A percentile compares a stretch with the other conserved stretches of the same genome.
Evolutionary conservation across 2,797 vertebrate species (phyloP).

Genomic region (Falco peregrinus): DNA sequence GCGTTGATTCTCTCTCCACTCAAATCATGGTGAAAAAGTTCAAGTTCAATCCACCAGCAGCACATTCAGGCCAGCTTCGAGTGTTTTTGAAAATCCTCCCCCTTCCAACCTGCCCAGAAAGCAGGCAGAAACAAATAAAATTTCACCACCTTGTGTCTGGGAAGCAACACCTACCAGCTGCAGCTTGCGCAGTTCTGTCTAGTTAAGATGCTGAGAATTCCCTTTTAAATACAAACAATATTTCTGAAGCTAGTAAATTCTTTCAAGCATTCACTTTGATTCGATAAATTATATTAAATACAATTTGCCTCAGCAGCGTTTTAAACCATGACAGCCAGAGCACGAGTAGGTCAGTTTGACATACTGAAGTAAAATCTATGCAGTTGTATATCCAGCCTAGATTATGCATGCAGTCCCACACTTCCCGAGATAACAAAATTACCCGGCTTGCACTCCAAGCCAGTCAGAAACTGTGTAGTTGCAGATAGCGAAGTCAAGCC

Average conservation of each 20-base stretch:
- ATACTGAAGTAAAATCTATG: not conserved
- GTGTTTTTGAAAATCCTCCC: not conserved
- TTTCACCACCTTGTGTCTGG: not conserved
- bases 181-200: not conserved
- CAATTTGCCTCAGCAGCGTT: not conserved
- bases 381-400: not conserved
- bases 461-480: not conserved
- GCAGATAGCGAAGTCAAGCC: slow-evolving; percentile 14
- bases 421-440: not conserved
- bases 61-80: not conserved
- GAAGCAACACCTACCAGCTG: not conserved
- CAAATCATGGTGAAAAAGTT: not conserved
- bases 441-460: not conserved
- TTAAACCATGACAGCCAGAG: not conserved
- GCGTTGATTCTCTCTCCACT: not conserved
- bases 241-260: not conserved
- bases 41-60: not conserved
- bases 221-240: not conserved
- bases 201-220: not conserved
- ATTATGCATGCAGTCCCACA: slow-evolving; percentile 27
- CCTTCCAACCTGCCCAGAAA: not conserved
- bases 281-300: not conserved
- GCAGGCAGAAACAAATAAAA: not conserved
- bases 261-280: not conserved
- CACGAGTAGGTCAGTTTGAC: not conserved